These are phyloP conservation scores for Orientallactaga bullata DNA, from an alignment of 2,113 vertebrate genomes.

Conservation along the genomic window DNA sequence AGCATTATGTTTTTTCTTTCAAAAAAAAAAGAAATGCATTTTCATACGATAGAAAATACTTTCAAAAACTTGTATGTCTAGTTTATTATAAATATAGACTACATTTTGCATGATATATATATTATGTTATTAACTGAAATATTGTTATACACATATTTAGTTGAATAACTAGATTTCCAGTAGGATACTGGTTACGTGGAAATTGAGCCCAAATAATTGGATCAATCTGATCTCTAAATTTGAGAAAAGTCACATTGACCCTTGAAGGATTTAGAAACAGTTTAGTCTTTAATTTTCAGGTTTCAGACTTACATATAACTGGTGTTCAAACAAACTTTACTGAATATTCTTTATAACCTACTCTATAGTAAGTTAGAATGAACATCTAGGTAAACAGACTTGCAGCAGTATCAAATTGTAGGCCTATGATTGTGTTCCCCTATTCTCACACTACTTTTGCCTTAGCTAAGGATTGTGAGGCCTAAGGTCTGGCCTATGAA, in stretches of 20 bases:
- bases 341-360: neutral
- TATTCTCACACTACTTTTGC: neutral
- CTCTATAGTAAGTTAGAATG: neutral
- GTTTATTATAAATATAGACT: too few species aligned
- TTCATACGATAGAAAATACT: neutral
- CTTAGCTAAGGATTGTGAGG: neutral
- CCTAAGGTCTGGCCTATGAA: too few species aligned
- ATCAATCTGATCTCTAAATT: neutral
- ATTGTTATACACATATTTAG: neutral
- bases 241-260: neutral
- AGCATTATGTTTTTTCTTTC: neutral
- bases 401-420: neutral
- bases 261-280: neutral
- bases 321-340: neutral
- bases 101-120: too few species aligned
- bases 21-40: neutral
- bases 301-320: neutral
- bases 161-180: neutral
- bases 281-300: too few species aligned
- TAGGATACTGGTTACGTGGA: neutral
- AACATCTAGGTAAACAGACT: neutral
- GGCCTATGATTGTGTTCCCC: neutral
- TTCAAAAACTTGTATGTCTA: too few species aligned
- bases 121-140: neutral
- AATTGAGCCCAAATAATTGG: neutral